Evolutionary conservation across 2,113 vertebrate species (phyloP).

Genomic region (Zosterops pallidus): DNA sequence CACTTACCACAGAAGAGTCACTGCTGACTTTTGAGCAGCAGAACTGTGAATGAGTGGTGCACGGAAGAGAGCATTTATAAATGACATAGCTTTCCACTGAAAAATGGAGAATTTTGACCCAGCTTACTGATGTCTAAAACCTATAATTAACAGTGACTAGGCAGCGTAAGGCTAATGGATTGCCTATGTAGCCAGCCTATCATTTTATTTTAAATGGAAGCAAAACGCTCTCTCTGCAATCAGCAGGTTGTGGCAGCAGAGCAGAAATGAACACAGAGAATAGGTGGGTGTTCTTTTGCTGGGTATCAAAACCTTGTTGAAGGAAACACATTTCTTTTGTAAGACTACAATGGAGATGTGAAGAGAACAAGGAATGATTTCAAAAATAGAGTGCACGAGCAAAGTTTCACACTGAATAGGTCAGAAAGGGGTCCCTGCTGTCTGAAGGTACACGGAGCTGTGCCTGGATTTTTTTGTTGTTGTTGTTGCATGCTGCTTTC

Average conservation of each 20-base stretch:
- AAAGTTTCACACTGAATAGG: not conserved
- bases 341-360: not conserved
- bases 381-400: not conserved
- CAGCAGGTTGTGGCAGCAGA: slow-evolving; percentile 21
- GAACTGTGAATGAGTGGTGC: not conserved
- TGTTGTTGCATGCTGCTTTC: not conserved
- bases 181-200: not conserved
- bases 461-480: not conserved
- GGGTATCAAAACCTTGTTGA: not conserved
- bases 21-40: slow-evolving; percentile 20
- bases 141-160: slow-evolving; percentile 23
- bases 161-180: slow-evolving; percentile 20
- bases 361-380: not conserved
- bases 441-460: not conserved
- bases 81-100: not conserved
- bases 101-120: slow-evolving; percentile 24
- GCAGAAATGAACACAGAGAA: not conserved
- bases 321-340: not conserved
- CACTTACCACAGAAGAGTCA: not conserved
- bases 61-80: not conserved
- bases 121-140: not conserved
- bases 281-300: not conserved
- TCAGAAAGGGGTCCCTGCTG: not conserved
- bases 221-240: not conserved
- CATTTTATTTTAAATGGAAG: slow-evolving; percentile 40